Conservation (phyloP, 1,140 invertebrate species). For the Ephestia elutella region DNA sequence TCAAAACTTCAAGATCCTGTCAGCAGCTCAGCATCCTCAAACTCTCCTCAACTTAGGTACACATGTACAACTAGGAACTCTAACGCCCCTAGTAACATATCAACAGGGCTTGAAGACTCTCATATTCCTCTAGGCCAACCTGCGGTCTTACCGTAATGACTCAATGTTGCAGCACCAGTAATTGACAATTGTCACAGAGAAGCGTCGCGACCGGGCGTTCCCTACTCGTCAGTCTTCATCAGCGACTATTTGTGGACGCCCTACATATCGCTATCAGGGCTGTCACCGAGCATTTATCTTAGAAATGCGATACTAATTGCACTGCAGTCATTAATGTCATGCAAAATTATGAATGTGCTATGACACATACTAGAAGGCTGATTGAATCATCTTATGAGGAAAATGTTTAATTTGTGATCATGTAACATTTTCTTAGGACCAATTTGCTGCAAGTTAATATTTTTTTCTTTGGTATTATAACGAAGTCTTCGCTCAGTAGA, state of each 20-base stretch:
- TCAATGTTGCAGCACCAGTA: constrained; percentile 14
- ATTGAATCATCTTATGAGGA: constrained; percentile 12
- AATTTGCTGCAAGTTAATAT: no score
- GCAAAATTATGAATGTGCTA: background rate
- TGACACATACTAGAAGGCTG: background rate
- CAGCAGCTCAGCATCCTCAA: no score
- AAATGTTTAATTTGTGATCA: no score
- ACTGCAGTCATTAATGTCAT: background rate
- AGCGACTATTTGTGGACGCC: constrained; percentile 48
- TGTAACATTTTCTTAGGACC: no score
- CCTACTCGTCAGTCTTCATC: constrained; percentile 54
- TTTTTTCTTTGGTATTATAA: no score
- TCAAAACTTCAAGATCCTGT: no score
- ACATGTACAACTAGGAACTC: no score
- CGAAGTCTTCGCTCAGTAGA: no score
- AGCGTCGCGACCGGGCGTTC: constrained; percentile 34
- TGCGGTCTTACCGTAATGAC: background rate
- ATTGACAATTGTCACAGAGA: constrained; percentile 43
- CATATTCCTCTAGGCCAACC: background rate
- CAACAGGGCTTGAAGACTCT: no score
- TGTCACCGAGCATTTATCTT: constrained; percentile 17
- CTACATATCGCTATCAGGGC: constrained; percentile 43
- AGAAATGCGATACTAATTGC: constrained; percentile 1
- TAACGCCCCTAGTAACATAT: no score
- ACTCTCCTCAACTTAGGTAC: no score